These are phyloP conservation scores for Zenarchopterus dispar DNA, from an alignment of 2,797 vertebrate species.

Conservation along the genomic window DNA sequence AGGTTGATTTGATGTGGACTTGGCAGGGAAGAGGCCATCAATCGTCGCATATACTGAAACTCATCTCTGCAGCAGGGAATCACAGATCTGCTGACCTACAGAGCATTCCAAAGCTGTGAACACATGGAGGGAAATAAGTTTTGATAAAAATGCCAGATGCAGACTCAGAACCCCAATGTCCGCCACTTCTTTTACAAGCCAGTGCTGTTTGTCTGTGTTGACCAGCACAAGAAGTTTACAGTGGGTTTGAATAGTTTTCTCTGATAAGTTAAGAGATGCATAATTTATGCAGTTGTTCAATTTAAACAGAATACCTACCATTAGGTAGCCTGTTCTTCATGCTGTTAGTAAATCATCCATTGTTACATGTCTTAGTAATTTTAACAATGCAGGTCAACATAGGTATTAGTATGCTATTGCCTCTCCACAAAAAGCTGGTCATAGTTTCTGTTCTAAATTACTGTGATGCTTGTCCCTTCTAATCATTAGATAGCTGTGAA, in stretches of 20 bases:
- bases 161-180: no score
- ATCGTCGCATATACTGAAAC: slow-evolving; percentile 45
- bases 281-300: not conserved
- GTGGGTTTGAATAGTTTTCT: not conserved
- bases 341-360: no score
- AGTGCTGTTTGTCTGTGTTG: no score
- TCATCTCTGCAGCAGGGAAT: slow-evolving; percentile 16
- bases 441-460: no score
- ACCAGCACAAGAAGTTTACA: no score
- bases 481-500: slow-evolving; percentile 48
- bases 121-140: slow-evolving; percentile 23
- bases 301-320: no score
- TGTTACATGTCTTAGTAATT: slow-evolving; percentile 8
- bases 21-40: slow-evolving; percentile 66
- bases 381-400: slow-evolving; percentile 12
- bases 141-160: slow-evolving; percentile 29
- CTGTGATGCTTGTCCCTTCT: slow-evolving; percentile 27
- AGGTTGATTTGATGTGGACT: slow-evolving; percentile 51
- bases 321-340: no score
- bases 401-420: slow-evolving; percentile 7
- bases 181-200: no score
- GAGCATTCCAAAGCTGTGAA: slow-evolving; percentile 55
- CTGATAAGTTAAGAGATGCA: not conserved
- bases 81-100: slow-evolving; percentile 27
- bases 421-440: not conserved